Base-by-base conservation (phyloP, 2,888 invertebrate species). In the Hypena proboscidalis region DNA sequence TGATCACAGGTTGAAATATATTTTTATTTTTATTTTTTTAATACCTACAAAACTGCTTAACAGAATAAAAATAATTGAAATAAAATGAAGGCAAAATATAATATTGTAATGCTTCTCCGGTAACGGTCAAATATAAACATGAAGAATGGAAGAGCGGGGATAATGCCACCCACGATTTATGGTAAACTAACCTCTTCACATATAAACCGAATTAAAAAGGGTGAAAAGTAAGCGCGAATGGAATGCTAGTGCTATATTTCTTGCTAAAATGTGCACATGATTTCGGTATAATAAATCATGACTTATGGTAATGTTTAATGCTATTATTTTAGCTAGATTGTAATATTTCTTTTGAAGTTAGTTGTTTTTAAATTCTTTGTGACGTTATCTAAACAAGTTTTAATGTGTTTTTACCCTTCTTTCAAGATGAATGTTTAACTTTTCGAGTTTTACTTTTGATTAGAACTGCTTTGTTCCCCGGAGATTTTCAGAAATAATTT, bases 401-500 rank as follows among this genome's bases (percentile, higher is more conserved):
- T 11, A 31, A 8, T 20, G 10, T 31, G n/a, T 7, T 21, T 32
- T 19, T n/a, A 10, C 2, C 11, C 4, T 22, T 8, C 2, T 13
- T 6, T 26, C 34, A 46, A 48, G 33, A 41, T 57, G 26, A 22
- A 35, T 37, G 32, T 57, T 45, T 48, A 45, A 53, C 37, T 48
- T 47, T 31, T 31, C 30, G 37, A 46, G 9, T 13, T 20, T 44
- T 47, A 44, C 48, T 57, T 57, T 57, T 59, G 56, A 59, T 59
- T 43, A 45, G 37, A 56, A 37, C 40, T 20, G 30, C 30, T 41
- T 32, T 42, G 29, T 31, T 48, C 35, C 57, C 42, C 33, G 13
- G 42, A 49, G 38, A 49, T 57, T 58, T 52, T 55, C 46, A 58
- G 51, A 58, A 67, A 59, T 73, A 70, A 74, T 74, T 71, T 72